Conservation (phyloP, 2,113 vertebrate genomes). For the rat (Rattus norvegicus) region DNA sequence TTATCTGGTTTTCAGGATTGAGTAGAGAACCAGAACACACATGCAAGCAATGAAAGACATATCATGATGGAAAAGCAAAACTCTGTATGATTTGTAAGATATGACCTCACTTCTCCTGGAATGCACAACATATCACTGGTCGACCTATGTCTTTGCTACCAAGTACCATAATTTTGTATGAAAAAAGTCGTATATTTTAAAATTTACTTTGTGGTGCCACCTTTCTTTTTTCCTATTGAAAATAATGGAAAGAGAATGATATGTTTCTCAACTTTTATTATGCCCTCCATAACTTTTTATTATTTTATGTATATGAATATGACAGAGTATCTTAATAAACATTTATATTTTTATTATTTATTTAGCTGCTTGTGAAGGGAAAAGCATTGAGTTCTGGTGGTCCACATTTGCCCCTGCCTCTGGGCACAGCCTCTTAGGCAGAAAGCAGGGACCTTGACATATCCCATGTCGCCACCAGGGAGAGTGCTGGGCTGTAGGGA, state of each 20-base stretch:
- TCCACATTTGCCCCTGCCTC: too few species aligned
- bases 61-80: not conserved
- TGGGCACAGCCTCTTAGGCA: too few species aligned
- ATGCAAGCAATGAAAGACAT: accelerated
- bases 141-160: not conserved
- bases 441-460: too few species aligned
- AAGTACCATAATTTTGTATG: not conserved
- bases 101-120: not conserved
- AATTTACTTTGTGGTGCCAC: not conserved
- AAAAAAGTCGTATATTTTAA: not conserved
- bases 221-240: not conserved
- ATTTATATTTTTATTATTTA: not conserved
- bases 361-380: not conserved
- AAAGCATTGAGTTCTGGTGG: not conserved
- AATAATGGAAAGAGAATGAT: not conserved
- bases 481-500: too few species aligned
- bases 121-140: not conserved
- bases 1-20: not conserved
- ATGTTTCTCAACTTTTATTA: not conserved
- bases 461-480: too few species aligned
- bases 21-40: not conserved
- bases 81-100: not conserved
- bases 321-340: not conserved
- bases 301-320: not conserved
- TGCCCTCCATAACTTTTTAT: not conserved